Base-by-base conservation (phyloP, 1,140 invertebrate species). In the Drosophila ogumai region DNA sequence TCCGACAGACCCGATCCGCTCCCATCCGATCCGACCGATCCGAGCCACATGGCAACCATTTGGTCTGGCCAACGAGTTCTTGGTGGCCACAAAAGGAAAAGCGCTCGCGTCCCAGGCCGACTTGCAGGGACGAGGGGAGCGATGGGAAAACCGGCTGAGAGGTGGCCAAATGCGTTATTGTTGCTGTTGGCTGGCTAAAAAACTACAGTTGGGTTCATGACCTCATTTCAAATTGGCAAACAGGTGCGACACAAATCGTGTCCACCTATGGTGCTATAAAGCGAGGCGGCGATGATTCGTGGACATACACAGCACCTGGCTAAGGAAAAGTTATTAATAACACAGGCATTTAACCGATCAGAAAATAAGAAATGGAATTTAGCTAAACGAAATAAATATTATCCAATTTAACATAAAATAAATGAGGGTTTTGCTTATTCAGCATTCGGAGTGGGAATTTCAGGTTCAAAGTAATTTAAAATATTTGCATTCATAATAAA, bases 41-140 rank as follows among this genome's bases (percentile, higher is more conserved):
- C 65, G 46, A 68, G 69, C 72, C 67, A 67, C 72, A 75, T 59
- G 72, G 72, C 66, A 74, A 75, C 52, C 65, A 72, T 69, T 69
- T 55, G 65, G 63, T 44, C 34, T 40, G 50, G 56, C 38, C 82
- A 86, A 86, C 82, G 75, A 88, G 84, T 90, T 88, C 84, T 88
- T 88, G 85, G 84, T 88, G 77, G 86, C 85, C 85, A 90, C 81
- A 88, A 90, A 87, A 87, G 84, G 80, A 87, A 88, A 88, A 88
- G 72, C 80, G 63, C 60, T 50, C 44, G 52, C 47, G 59, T 64
- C 73, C 63, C 50, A n/a, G 60, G 38, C 61, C 59, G 28, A 36
- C 25, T 46, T 25, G 46, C 66, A 31, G 66, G 47, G 60, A 66
- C 57, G 57, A 50, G 60, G 47, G 28, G 32, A 59, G 55, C 60